A percentile compares a stretch with the other conserved stretches of the same genome.
Conservation (phyloP, 1,140 invertebrate genomes). For the Atta colombica region DNA sequence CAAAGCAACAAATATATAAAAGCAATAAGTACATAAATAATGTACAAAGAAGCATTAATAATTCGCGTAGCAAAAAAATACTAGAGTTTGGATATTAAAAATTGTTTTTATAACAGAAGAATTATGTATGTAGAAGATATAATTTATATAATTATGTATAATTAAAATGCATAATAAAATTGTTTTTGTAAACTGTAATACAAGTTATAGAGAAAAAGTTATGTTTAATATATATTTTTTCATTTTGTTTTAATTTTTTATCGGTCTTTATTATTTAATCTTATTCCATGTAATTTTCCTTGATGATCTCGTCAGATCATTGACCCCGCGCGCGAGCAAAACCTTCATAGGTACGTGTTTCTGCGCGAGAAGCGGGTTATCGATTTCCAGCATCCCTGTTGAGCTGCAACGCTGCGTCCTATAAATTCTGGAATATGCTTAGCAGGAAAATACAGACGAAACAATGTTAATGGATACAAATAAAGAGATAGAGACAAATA, state of each 20-base stretch:
- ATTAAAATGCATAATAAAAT: neutral
- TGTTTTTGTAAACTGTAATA: neutral
- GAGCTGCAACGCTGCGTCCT: slow-evolving; percentile 80
- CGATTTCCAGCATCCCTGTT: slow-evolving; percentile 83
- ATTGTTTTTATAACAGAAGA: neutral
- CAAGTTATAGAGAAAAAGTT: neutral
- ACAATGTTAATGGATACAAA: slow-evolving; percentile 76
- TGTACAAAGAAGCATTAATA: slow-evolving; percentile 47
- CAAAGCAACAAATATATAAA: slow-evolving; percentile 24
- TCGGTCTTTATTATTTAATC: neutral
- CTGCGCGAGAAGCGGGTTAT: slow-evolving; percentile 81
- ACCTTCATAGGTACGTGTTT: slow-evolving; percentile 67
- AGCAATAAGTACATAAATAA: neutral
- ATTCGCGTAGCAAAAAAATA: slow-evolving; percentile 1
- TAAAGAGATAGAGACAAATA: slow-evolving; percentile 34
- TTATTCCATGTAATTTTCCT: slow-evolving; percentile 24
- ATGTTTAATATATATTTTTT: neutral
- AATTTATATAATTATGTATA: slow-evolving; percentile 11
- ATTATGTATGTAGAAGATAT: neutral
- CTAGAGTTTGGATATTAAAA: neutral
- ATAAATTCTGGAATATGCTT: slow-evolving; percentile 73
- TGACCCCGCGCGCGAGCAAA: slow-evolving; percentile 60
- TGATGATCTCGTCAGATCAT: slow-evolving; percentile 50
- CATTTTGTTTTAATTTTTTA: neutral
- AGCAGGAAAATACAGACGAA: slow-evolving; percentile 64